Conservation (phyloP, 64 coral and sea anemone species). For the Anthopleura sola region DNA sequence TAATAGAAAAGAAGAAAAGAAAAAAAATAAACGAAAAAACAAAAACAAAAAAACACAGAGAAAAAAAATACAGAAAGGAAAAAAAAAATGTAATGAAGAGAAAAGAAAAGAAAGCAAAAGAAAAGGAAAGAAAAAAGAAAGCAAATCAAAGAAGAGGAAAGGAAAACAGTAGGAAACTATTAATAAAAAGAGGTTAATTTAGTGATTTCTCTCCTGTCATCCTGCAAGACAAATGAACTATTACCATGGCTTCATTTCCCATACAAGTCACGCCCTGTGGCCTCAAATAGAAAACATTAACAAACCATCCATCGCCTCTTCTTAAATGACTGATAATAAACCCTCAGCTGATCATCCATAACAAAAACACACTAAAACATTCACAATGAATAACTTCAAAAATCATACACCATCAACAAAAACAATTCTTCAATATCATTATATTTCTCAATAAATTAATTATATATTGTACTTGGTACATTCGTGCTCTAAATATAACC, state of each 20-base stretch:
- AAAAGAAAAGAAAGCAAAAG: background rate
- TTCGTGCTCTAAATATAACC: conserved; percentile 7
- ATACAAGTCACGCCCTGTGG: background rate
- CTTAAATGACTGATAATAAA: background rate
- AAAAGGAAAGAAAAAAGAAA: background rate
- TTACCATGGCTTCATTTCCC: background rate
- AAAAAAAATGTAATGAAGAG: background rate
- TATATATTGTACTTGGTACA: background rate
- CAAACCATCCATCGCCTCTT: background rate
- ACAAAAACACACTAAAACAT: background rate
- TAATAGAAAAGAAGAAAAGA: background rate
- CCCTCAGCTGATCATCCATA: background rate
- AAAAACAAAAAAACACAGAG: background rate
- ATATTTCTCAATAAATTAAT: conserved; percentile 22
- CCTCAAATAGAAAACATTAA: background rate
- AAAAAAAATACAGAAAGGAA: background rate
- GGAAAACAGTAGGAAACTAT: no score
- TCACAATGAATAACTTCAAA: background rate
- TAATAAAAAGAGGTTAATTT: background rate
- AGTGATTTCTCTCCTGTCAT: background rate
- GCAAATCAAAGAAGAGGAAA: background rate
- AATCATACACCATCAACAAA: background rate
- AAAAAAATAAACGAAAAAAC: background rate
- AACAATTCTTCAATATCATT: background rate
- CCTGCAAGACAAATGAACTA: background rate